Percentiles rank a stretch among this genome's conserved stretches.
phyloP scores from a whole-genome alignment of 2,797 vertebrate genomes.

The Crax fasciolata region DNA sequence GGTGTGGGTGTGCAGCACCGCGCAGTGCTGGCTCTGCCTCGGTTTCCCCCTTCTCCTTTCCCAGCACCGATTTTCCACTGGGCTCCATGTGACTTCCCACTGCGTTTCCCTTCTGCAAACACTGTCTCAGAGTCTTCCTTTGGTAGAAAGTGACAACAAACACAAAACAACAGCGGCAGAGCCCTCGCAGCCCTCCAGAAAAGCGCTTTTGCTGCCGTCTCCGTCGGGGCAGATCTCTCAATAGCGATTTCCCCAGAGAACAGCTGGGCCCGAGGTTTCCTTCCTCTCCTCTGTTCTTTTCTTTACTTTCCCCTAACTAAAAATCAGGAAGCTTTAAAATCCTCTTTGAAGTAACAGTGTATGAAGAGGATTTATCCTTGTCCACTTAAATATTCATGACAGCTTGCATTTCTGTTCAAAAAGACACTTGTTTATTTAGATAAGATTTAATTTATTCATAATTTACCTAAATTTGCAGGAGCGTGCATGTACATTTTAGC shows the following conservation, averaged over 20 bases:
- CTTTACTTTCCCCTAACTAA: constrained; percentile 70
- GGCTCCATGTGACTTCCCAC: neutral
- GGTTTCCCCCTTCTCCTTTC: neutral
- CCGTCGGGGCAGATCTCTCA: constrained; percentile 26
- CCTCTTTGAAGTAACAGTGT: constrained; percentile 78
- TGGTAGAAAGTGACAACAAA: neutral
- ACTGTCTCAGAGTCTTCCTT: neutral
- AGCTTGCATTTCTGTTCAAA: constrained; percentile 83
- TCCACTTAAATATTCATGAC: constrained; percentile 88
- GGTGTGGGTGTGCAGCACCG: fast-evolving
- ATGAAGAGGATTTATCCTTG: constrained; percentile 80
- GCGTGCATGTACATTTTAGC: constrained; percentile 84
- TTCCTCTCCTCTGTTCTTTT: constrained; percentile 27
- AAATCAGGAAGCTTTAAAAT: constrained; percentile 74
- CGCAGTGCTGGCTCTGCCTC: neutral
- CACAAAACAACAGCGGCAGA: neutral
- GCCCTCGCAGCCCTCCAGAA: neutral
- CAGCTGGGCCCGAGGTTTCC: constrained; percentile 14
- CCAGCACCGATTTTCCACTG: neutral
- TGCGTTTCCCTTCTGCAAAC: neutral
- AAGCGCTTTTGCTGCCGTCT: constrained; percentile 6
- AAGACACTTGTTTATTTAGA: constrained; percentile 90
- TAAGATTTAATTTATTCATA: constrained; percentile 91
- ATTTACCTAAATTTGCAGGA: constrained; percentile 88
- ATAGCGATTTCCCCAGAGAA: constrained; percentile 6